A percentile compares a stretch with the other conserved stretches of the same genome.
Evolutionary conservation across 2,113 vertebrate genomes (phyloP).

Genomic region (Podarcis cretensis): DNA sequence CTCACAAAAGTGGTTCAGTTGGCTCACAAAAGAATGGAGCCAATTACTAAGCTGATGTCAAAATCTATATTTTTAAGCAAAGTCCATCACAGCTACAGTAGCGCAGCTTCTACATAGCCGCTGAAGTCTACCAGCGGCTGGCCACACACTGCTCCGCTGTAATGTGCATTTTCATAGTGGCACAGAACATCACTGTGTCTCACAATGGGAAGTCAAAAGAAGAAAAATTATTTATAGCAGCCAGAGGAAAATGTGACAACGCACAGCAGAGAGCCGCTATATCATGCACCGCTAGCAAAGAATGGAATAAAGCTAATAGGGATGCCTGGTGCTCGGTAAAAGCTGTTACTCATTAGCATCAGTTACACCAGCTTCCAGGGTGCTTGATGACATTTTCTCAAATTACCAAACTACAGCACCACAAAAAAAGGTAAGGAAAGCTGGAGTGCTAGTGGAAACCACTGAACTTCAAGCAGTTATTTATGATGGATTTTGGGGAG

Average conservation of each 20-base stretch:
- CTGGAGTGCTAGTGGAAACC: not conserved
- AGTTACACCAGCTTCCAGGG: not conserved
- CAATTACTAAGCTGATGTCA: conserved; percentile 15
- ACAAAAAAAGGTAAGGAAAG: conserved; percentile 4
- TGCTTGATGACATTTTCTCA: conserved; percentile 7
- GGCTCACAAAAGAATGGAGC: conserved; percentile 24
- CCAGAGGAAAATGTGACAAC: conserved; percentile 52
- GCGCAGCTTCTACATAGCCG: not conserved
- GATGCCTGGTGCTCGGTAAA: conserved; percentile 8
- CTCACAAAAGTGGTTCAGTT: conserved; percentile 26
- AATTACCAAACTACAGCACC: conserved; percentile 27
- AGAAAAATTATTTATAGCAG: conserved; percentile 58
- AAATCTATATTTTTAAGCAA: not conserved
- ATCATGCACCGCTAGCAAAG: not conserved
- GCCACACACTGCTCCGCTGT: conserved; percentile 23
- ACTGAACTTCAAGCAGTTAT: not conserved
- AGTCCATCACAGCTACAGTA: conserved; percentile 27
- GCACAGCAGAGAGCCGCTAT: conserved; percentile 39
- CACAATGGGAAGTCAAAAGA: conserved; percentile 44
- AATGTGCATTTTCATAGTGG: conserved; percentile 49
- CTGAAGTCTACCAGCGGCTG: conserved; percentile 50
- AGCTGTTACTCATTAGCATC: conserved; percentile 8
- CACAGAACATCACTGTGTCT: conserved; percentile 56
- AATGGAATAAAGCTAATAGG: conserved; percentile 6
- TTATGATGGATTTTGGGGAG: not conserved